Evolutionary conservation across 2,797 vertebrate species (phyloP).

Genomic region (Podarcis siculus): DNA sequence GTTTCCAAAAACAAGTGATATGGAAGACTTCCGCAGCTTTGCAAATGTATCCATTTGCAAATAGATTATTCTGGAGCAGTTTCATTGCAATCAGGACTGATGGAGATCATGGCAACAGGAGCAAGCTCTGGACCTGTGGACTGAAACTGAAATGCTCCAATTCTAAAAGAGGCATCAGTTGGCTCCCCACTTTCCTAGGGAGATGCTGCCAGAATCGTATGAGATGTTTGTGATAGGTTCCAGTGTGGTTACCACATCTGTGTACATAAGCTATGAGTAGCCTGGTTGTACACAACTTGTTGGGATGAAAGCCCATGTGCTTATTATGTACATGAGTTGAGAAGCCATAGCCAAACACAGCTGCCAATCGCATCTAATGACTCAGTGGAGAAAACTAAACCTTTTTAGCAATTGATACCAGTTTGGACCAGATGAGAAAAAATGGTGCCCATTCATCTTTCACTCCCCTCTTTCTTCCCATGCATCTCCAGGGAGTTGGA

Average conservation of each 20-base stretch:
- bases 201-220: not conserved
- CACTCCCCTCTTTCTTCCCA: not conserved
- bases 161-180: not conserved
- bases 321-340: not conserved
- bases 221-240: not conserved
- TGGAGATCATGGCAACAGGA: not conserved
- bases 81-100: not conserved
- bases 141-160: not conserved
- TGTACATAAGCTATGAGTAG: not conserved
- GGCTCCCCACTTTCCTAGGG: not conserved
- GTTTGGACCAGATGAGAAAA: not conserved
- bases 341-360: too few relatives aligned
- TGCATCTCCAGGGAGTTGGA: rapidly evolving
- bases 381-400: not conserved
- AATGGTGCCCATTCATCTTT: rapidly evolving
- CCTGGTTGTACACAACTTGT: not conserved
- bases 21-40: too few relatives aligned
- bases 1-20: not conserved
- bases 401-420: not conserved
- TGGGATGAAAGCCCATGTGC: not conserved
- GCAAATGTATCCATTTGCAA: not conserved
- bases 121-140: too few relatives aligned
- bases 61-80: not conserved
- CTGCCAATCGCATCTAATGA: not conserved
- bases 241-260: not conserved